Base-by-base conservation (phyloP, 2,888 invertebrate species). In the Drosophila niveifrons region DNA sequence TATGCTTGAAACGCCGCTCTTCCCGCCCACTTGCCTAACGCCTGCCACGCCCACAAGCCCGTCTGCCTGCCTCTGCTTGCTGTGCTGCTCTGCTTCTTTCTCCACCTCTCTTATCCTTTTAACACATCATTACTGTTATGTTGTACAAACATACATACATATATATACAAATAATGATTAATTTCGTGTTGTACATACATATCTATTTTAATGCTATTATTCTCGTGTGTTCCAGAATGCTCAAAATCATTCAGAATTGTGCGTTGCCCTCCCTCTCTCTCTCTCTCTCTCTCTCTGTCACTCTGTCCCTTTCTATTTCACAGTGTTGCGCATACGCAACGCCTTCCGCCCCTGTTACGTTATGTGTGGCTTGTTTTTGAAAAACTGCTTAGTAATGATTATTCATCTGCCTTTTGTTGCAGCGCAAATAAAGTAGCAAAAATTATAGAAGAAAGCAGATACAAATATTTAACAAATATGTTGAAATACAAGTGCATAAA, bases 1-100 rank as follows among this genome's bases (percentile, higher is more conserved):
- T 17, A 66, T 77, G 67, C 63, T 72, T 72, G 57, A 56, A 51
- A 23, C 11, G 46, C 47, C 44, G 34, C 53, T n/a, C 8, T 10
- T 10, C 44, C 51, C 13, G 13, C 17, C 36, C 34, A 7, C 28
- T 29, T 29, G 17, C 48, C 50, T 48, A 36, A 13, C 48, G 29
- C 31, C 52, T 46, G 50, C 41, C 53, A 28, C 46, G 43, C 47
- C 28, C 36, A 36, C 28, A 34, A 34, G 44, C 13, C 61, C 39
- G 55, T 36, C 44, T 28, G 29, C 29, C 31, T 18, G 34, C 17
- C 41, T 41, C 39, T 46, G 65, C 72, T 43, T 61, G 51, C 39
- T 31, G 36, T 39, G 41, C 36, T 39, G 34, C 17, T 41, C 48
- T 62, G 43, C 58, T 47, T 63, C 34, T 39, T 34, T 43, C 13